Conservation (phyloP, 2,113 vertebrate genomes). For the Lepus europaeus region DNA sequence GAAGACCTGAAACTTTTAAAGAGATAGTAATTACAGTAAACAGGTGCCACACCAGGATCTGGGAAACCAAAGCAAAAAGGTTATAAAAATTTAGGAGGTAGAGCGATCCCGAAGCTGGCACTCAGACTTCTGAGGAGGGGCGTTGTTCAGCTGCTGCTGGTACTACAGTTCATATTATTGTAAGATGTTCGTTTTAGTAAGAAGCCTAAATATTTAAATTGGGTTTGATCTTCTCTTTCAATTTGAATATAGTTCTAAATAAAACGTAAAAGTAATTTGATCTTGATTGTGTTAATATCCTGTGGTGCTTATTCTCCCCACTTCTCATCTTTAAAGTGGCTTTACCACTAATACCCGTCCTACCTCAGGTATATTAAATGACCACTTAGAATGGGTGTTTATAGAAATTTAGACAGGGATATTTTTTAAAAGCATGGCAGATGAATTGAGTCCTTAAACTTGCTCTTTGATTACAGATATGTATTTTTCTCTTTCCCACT, state of each 20-base stretch:
- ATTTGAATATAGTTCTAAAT: constrained; percentile 65
- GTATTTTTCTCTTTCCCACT: constrained; percentile 19
- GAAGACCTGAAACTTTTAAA: background rate
- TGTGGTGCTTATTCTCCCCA: background rate
- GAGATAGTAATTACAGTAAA: background rate
- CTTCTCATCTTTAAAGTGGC: constrained; percentile 19
- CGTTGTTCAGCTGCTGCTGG: background rate
- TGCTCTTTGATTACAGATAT: constrained; percentile 22
- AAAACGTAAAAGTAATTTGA: constrained; percentile 45
- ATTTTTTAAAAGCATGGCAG: background rate
- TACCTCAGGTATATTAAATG: background rate
- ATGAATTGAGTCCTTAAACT: constrained; percentile 29
- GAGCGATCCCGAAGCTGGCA: background rate
- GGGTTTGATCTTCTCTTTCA: background rate
- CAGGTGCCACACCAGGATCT: background rate
- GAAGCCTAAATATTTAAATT: constrained; percentile 23
- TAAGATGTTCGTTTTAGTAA: constrained; percentile 43
- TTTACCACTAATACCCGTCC: background rate
- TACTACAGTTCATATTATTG: background rate
- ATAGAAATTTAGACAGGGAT: constrained; percentile 29
- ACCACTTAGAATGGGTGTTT: constrained; percentile 25
- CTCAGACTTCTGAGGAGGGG: background rate
- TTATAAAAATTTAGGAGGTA: background rate
- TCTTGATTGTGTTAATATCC: background rate
- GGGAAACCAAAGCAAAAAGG: background rate